Evolutionary conservation across 2,888 invertebrate species (phyloP).

Genomic region (Microchrysa polita): DNA sequence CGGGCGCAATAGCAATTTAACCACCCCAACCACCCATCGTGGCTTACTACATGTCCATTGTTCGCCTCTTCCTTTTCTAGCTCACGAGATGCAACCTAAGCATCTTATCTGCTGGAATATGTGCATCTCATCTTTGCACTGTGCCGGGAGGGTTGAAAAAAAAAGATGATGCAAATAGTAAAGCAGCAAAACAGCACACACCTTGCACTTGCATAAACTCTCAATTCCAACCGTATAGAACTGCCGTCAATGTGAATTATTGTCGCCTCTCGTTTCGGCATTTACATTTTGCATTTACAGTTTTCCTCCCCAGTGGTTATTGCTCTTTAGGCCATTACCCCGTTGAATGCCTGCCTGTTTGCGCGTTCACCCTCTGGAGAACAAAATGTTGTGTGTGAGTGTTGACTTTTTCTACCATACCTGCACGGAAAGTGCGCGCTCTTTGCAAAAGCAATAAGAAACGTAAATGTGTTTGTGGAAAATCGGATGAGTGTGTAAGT

Average conservation of each 20-base stretch:
- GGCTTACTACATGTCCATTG: background rate
- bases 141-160: background rate
- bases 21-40: conserved; percentile 19
- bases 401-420: conserved; percentile 14
- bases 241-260: conserved; percentile 30
- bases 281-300: conserved; percentile 37
- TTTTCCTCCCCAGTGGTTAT: conserved; percentile 28
- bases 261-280: conserved; percentile 33
- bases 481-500: background rate
- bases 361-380: background rate
- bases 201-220: no score
- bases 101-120: conserved; percentile 8
- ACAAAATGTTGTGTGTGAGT: background rate
- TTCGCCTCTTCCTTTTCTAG: conserved; percentile 3
- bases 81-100: background rate
- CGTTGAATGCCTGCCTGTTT: background rate
- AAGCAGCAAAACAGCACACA: background rate
- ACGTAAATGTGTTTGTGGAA: background rate
- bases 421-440: background rate
- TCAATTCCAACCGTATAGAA: background rate
- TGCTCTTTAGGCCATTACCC: conserved; percentile 1
- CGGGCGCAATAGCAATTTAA: no score
- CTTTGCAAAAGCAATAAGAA: no score
- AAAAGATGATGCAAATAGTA: no score
- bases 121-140: background rate